Evolutionary conservation across 1,140 invertebrate genomes (phyloP).

Genomic region (Babylonia areolata): DNA sequence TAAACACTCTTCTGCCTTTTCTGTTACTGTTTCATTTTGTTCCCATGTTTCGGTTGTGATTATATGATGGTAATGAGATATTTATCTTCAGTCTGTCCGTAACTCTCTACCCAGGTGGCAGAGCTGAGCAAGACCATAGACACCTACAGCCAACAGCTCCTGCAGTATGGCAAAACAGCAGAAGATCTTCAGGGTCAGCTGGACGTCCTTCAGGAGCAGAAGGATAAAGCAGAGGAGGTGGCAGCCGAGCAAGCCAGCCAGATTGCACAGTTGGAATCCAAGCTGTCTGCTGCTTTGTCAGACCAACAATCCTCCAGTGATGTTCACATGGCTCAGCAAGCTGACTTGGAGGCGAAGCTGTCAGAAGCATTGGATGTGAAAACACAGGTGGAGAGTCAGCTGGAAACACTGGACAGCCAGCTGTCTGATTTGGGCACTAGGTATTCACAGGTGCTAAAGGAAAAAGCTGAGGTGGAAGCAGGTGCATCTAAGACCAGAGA

Average conservation of each 20-base stretch:
- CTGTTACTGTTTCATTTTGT: neutral
- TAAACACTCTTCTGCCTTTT: neutral
- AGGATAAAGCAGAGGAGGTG: slow-evolving; percentile 22
- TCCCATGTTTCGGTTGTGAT: neutral
- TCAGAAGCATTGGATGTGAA: slow-evolving; percentile 24
- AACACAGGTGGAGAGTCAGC: slow-evolving; percentile 1
- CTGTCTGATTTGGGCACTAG: neutral
- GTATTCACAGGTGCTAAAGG: neutral
- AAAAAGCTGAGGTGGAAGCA: neutral
- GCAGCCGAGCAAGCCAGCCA: neutral
- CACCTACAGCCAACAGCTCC: slow-evolving; percentile 28
- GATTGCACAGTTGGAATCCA: slow-evolving; percentile 18
- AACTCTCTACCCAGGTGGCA: slow-evolving; percentile 17
- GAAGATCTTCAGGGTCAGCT: slow-evolving; percentile 39
- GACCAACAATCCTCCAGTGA: neutral
- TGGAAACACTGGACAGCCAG: neutral
- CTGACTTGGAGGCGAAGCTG: slow-evolving; percentile 27
- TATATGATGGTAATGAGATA: neutral
- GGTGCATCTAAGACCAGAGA: neutral
- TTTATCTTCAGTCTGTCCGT: neutral
- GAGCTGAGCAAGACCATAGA: slow-evolving; percentile 33
- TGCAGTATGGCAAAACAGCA: slow-evolving; percentile 18
- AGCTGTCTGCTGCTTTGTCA: slow-evolving; percentile 18
- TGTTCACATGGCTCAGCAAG: neutral
- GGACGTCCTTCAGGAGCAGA: slow-evolving; percentile 33